phyloP scores from a whole-genome alignment of 2,888 invertebrate species.

The Ametastegia equiseti region DNA sequence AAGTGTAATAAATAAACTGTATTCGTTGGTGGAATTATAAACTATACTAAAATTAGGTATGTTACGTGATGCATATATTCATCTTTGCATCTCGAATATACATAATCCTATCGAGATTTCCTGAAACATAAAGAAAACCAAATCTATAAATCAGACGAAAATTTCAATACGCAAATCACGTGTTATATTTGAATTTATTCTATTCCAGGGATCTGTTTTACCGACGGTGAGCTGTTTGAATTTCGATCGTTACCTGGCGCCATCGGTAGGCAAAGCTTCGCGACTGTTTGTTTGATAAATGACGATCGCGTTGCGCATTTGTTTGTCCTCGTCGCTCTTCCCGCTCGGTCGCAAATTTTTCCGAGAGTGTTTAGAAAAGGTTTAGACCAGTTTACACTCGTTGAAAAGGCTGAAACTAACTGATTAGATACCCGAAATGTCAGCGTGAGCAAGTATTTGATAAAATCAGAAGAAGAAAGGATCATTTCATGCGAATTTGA shows the following conservation, averaged over 20 bases:
- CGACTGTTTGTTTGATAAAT: neutral
- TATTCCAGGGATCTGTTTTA: neutral
- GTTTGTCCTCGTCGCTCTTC: neutral
- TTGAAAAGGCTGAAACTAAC: too few relatives aligned
- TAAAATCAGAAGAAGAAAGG: too few relatives aligned
- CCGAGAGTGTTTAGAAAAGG: neutral
- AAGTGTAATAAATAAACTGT: neutral
- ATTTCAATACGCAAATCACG: neutral
- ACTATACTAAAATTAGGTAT: neutral
- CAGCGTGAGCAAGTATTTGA: too few relatives aligned
- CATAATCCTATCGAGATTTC: neutral
- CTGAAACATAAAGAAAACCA: neutral
- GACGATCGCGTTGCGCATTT: neutral
- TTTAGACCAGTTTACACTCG: neutral
- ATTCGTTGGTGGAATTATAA: slow-evolving; percentile 27
- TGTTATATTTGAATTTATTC: neutral
- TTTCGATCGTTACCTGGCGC: neutral
- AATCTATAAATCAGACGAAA: neutral
- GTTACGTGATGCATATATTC: neutral
- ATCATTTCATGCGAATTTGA: too few relatives aligned
- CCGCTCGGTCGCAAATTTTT: too few relatives aligned
- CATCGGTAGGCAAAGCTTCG: neutral
- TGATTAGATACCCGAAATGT: too few relatives aligned
- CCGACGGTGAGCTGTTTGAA: neutral
- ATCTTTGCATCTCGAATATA: neutral